Evolutionary conservation across 2,888 invertebrate genomes (phyloP).

Genomic region (Aphrophora alni): DNA sequence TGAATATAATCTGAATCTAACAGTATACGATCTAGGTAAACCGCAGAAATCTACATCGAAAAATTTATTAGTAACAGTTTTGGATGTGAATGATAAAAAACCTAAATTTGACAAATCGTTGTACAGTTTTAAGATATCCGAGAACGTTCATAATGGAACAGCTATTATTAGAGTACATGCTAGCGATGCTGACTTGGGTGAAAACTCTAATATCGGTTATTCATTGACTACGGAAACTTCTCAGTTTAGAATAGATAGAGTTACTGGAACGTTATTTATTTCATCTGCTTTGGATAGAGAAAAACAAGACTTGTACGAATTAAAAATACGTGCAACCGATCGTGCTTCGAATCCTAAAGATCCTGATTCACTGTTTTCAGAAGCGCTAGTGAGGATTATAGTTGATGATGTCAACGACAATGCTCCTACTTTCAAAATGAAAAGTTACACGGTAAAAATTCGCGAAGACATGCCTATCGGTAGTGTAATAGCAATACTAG

Average conservation of each 20-base stretch:
- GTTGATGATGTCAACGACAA: conserved; percentile 93
- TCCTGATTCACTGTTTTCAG: conserved; percentile 71
- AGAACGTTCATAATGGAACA: conserved; percentile 85
- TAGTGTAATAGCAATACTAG: conserved; percentile 83
- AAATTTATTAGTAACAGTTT: conserved; percentile 76
- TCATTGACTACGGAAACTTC: conserved; percentile 74
- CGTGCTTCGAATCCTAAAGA: conserved; percentile 66
- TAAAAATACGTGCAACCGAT: conserved; percentile 80
- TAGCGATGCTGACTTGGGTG: conserved; percentile 82
- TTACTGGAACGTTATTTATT: conserved; percentile 77
- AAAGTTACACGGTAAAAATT: conserved; percentile 78
- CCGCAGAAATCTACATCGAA: conserved; percentile 82
- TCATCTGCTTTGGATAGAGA: conserved; percentile 85
- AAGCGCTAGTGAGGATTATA: conserved; percentile 80
- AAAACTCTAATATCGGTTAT: conserved; percentile 79
- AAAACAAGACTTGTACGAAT: conserved; percentile 78
- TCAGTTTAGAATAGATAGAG: conserved; percentile 80
- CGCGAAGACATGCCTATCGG: conserved; percentile 91
- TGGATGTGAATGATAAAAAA: conserved; percentile 91
- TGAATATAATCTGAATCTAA: conserved; percentile 85
- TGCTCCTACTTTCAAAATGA: conserved; percentile 79
- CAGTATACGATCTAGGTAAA: conserved; percentile 83
- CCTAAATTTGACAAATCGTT: conserved; percentile 84
- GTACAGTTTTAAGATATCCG: conserved; percentile 84
- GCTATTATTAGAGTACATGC: conserved; percentile 84